Conservation (phyloP, 2,888 invertebrate genomes). For the Electrophaes corylata region DNA sequence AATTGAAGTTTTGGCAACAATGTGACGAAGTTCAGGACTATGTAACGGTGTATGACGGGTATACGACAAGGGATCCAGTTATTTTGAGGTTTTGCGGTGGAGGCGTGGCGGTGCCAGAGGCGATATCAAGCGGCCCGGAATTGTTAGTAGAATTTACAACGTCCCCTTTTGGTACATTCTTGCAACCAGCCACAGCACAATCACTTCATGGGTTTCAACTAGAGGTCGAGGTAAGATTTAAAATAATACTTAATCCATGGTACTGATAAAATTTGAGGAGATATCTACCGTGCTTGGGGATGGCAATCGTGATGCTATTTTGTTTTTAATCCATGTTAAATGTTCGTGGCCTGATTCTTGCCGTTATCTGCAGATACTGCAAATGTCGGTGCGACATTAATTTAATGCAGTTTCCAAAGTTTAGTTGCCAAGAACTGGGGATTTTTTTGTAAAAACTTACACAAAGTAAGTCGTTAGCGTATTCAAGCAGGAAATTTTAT, state of each 20-base stretch:
- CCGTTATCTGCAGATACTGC: constrained; percentile 39
- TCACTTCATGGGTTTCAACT: constrained; percentile 95
- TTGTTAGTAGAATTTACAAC: constrained; percentile 95
- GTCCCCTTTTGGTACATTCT: constrained; percentile 94
- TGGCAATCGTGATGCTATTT: too few species aligned
- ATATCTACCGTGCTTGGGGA: too few species aligned
- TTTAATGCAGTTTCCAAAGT: constrained; percentile 48
- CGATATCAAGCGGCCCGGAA: constrained; percentile 94
- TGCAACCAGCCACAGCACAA: constrained; percentile 90
- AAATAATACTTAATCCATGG: not conserved
- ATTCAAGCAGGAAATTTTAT: constrained; percentile 34
- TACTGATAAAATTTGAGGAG: too few species aligned
- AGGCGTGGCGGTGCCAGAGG: constrained; percentile 93
- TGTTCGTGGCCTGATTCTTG: constrained; percentile 27
- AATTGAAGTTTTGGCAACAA: constrained; percentile 91
- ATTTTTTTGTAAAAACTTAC: constrained; percentile 45
- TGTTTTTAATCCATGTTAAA: not conserved
- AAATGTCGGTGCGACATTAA: constrained; percentile 38
- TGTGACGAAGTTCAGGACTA: constrained; percentile 95
- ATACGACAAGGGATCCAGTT: constrained; percentile 94
- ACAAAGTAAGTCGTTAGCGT: constrained; percentile 46
- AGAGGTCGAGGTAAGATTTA: constrained; percentile 86
- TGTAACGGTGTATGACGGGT: constrained; percentile 94
- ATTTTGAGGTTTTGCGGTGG: constrained; percentile 96
- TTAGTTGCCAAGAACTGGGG: constrained; percentile 43